Percentiles rank a stretch among this genome's conserved stretches.
Conservation (phyloP, 1,140 invertebrate genomes). For the Lithobius niger region DNA sequence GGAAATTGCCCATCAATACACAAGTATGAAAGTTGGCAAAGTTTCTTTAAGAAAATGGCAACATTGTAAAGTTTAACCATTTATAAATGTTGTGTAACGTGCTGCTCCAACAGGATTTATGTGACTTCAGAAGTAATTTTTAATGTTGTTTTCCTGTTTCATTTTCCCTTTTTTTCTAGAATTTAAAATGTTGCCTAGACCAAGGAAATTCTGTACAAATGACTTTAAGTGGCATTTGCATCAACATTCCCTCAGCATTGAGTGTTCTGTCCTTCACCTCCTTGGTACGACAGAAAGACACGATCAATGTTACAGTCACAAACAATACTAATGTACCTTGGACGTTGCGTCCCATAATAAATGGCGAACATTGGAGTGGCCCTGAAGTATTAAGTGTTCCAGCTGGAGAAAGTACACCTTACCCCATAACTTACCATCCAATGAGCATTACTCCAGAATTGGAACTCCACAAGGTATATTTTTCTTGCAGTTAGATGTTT, state of each 20-base stretch:
- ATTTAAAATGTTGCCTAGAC: background rate
- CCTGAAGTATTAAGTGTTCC: background rate
- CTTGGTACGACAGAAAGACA: background rate
- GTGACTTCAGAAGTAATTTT: too few relatives aligned
- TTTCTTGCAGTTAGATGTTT: background rate
- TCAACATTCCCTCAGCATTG: background rate
- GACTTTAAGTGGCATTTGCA: background rate
- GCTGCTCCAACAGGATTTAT: too few relatives aligned
- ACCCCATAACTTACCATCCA: background rate
- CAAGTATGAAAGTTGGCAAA: too few relatives aligned
- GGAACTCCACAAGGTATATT: background rate
- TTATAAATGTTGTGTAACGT: too few relatives aligned
- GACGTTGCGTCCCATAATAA: background rate
- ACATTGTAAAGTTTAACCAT: too few relatives aligned
- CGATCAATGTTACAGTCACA: background rate
- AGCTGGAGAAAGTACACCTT: background rate
- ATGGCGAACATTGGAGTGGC: background rate
- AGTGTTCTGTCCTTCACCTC: background rate
- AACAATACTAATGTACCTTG: background rate
- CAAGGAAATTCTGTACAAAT: background rate
- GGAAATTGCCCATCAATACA: too few relatives aligned
- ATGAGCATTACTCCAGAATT: background rate
- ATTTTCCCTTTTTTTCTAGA: too few relatives aligned
- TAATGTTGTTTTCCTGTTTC: too few relatives aligned
- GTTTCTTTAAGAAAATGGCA: too few relatives aligned